Conservation (phyloP, 35 echinoderm and acorn worm species). For the Heliocidaris tuberculata region DNA sequence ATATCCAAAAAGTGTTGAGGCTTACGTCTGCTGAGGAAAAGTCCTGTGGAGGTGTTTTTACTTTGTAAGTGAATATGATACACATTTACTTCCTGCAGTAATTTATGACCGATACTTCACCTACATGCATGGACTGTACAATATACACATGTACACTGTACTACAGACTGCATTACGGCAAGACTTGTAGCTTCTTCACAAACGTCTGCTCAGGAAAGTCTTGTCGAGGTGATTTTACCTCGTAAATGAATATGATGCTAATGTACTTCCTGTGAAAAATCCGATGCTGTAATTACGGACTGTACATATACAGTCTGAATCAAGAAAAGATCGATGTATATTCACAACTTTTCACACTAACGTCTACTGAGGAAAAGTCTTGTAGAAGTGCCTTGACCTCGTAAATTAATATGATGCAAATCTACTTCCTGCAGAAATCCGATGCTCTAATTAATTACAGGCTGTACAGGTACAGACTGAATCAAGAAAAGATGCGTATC, state of each 20-base stretch:
- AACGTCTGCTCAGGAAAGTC: neutral
- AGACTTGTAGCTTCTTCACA: neutral
- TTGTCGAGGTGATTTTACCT: neutral
- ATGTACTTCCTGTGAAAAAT: neutral
- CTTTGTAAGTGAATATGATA: neutral
- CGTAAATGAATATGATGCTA: neutral
- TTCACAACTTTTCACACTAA: neutral
- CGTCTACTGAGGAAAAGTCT: neutral
- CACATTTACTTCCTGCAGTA: neutral
- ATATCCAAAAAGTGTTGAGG: neutral
- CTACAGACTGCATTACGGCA: neutral
- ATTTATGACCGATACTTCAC: neutral
- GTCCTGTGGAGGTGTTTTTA: too few relatives aligned
- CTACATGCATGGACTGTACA: neutral
- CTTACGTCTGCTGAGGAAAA: neutral
- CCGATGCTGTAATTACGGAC: neutral
- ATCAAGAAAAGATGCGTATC: too few relatives aligned
- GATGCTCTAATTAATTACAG: neutral
- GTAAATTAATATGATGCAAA: neutral
- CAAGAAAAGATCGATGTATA: neutral
- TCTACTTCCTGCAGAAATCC: neutral
- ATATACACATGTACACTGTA: neutral
- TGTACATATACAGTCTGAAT: neutral
- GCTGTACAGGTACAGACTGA: too few relatives aligned
- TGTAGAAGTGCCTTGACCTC: neutral